A percentile compares a stretch with the other conserved stretches of the same genome.
phyloP scores from a whole-genome alignment of 2,888 invertebrate genomes.

The Endomychus coccineus region DNA sequence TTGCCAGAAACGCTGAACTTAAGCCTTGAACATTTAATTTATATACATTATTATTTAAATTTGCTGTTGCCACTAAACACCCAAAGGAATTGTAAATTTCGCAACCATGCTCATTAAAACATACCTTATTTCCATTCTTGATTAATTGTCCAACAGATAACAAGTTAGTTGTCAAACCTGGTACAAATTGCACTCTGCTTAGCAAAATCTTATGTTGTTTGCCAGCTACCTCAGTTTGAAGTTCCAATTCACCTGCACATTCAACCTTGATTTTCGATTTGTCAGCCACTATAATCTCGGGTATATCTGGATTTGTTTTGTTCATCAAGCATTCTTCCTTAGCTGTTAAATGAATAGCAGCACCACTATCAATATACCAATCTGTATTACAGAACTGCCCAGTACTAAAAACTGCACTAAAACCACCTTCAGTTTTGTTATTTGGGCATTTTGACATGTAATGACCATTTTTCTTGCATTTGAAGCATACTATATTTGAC shows the following conservation, averaged over 20 bases:
- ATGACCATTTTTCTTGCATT: conserved; percentile 6
- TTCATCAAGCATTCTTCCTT: conserved; percentile 20
- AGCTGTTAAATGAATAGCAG: conserved; percentile 26
- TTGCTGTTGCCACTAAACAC: conserved; percentile 13
- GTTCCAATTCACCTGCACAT: conserved; percentile 22
- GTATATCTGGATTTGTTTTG: conserved; percentile 6
- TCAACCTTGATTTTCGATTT: conserved; percentile 21
- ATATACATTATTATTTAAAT: conserved; percentile 5
- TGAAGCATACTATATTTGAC: not conserved
- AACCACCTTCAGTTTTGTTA: conserved; percentile 11
- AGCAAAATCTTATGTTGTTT: conserved; percentile 8
- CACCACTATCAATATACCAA: conserved; percentile 29
- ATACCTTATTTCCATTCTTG: conserved; percentile 14
- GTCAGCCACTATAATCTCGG: conserved; percentile 21
- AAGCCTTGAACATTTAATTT: not conserved
- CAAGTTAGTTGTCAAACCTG: conserved; percentile 24
- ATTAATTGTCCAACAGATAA: conserved; percentile 21
- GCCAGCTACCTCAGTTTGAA: conserved; percentile 16
- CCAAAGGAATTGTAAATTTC: conserved; percentile 14
- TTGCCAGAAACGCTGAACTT: conserved; percentile 9
- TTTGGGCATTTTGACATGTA: conserved; percentile 7
- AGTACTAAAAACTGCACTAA: conserved; percentile 25
- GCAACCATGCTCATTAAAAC: conserved; percentile 20
- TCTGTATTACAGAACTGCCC: conserved; percentile 23
- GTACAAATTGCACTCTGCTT: conserved; percentile 12